Base-by-base conservation (phyloP, 2,888 invertebrate genomes). In the Conops quadrifasciatus region DNA sequence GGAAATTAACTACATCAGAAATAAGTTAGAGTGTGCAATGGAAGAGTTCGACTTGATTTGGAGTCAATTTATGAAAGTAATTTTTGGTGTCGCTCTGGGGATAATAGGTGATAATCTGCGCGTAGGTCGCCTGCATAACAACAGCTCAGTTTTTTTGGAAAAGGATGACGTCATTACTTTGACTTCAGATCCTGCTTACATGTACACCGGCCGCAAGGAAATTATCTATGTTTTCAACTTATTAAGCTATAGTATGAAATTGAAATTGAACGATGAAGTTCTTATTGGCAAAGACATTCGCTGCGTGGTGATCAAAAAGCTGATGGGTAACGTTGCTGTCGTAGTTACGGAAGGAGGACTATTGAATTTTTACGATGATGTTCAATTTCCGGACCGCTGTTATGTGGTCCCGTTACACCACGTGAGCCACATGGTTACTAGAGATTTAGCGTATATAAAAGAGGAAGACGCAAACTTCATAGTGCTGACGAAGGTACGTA, bases 121-220 rank as follows among this genome's bases (percentile, higher is more conserved):
- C 0, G 70, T 82, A 15, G 85, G 86, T 0, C 79, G 86, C 2
- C 67, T 84, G 65, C 78, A 83, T 15, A 86, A 86, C 72, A 80
- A 84, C 64, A 79, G 78, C 62, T 77, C 78, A 0, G 74, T 80
- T 1, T 72, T 79, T 71, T 36, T 85, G 60, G 75, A 79, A 13
- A 73, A 75, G 0, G 78, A 81, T 0, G 65, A 80, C 0, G 73
- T 80, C n/a, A 75, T 86, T 1, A 80, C 82, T 0, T 71, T 85
- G 36, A 86, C 86, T 13, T 77, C 78, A 0, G 76, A 85, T 71
- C 69, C 75, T 2, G 74, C 76, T 0, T 86, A 86, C 70, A 77
- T 78, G 63, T 81, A 81, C 65, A 72, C 77, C 13, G 79, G 81
- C 19, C 80, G 76, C 19, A 80, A 78, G 53, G 85, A 86, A 70